Percentiles rank a stretch among this genome's conserved stretches.
Conservation (phyloP, 2,888 invertebrate genomes). For the Coelinius sp. region DNA sequence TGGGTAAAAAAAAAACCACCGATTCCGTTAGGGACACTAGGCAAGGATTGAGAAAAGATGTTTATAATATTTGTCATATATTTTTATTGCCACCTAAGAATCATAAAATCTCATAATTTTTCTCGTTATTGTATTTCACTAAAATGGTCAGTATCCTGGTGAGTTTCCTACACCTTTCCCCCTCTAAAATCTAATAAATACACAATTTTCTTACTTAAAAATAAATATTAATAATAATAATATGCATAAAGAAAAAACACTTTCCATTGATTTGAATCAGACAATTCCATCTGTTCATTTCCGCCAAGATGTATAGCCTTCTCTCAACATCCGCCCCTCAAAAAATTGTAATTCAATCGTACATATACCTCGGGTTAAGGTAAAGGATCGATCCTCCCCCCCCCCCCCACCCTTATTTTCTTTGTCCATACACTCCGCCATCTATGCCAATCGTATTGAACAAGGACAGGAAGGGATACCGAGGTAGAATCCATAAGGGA, state of each 20-base stretch:
- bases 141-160: neutral
- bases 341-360: slow-evolving; percentile 56
- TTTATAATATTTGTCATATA: neutral
- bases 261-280: slow-evolving; percentile 7
- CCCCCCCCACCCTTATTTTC: no score
- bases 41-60: slow-evolving; percentile 54
- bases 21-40: slow-evolving; percentile 62
- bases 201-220: neutral
- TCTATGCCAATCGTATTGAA: slow-evolving; percentile 33
- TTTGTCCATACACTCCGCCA: no score
- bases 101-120: neutral
- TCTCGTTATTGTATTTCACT: neutral
- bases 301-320: slow-evolving; percentile 13
- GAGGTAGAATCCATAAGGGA: slow-evolving; percentile 14
- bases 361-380: slow-evolving; percentile 36
- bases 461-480: slow-evolving; percentile 32
- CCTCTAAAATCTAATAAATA: neutral
- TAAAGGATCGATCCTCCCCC: slow-evolving; percentile 45
- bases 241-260: neutral
- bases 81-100: slow-evolving; percentile 3
- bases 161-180: slow-evolving; percentile 3
- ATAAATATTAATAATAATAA: neutral
- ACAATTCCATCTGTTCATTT: slow-evolving; percentile 27
- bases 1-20: slow-evolving; percentile 57
- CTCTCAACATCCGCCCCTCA: slow-evolving; percentile 40